A percentile compares a stretch with the other conserved stretches of the same genome.
Evolutionary conservation across 2,888 invertebrate genomes (phyloP).

Genomic region (Itoplectis maculator): DNA sequence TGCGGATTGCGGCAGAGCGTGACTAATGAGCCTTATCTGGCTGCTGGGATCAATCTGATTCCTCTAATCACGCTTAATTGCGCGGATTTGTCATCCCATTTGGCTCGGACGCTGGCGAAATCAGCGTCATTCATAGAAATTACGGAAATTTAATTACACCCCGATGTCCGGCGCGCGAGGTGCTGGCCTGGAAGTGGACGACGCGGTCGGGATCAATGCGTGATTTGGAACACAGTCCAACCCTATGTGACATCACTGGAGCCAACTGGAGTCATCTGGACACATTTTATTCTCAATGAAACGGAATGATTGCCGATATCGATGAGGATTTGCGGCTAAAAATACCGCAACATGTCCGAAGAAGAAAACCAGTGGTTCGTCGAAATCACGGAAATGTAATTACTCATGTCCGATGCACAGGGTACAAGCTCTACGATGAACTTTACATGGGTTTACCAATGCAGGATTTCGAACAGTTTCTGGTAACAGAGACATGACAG

Average conservation of each 20-base stretch:
- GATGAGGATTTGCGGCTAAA: too few species aligned
- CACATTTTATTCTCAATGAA: too few species aligned
- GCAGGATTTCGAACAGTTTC: too few species aligned
- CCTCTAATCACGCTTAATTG: conserved; percentile 18
- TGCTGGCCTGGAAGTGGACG: background rate
- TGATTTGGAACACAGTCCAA: too few species aligned
- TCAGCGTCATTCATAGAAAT: background rate
- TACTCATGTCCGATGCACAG: too few species aligned
- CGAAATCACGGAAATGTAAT: background rate
- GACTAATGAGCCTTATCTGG: conserved; percentile 30
- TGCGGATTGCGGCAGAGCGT: background rate
- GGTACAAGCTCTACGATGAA: too few species aligned
- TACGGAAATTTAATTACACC: background rate
- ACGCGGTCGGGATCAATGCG: background rate
- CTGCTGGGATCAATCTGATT: conserved; percentile 29
- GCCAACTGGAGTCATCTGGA: too few species aligned
- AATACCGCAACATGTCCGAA: too few species aligned
- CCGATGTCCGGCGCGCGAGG: background rate
- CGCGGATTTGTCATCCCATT: conserved; percentile 36
- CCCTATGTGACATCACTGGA: background rate
- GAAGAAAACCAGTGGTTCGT: background rate
- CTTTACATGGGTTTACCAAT: too few species aligned
- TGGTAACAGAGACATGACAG: too few species aligned
- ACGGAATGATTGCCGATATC: too few species aligned
- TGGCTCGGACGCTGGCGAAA: background rate